These are phyloP conservation scores for Argynnis bischoffii DNA, from an alignment of 2,888 invertebrate species.

Conservation along the genomic window DNA sequence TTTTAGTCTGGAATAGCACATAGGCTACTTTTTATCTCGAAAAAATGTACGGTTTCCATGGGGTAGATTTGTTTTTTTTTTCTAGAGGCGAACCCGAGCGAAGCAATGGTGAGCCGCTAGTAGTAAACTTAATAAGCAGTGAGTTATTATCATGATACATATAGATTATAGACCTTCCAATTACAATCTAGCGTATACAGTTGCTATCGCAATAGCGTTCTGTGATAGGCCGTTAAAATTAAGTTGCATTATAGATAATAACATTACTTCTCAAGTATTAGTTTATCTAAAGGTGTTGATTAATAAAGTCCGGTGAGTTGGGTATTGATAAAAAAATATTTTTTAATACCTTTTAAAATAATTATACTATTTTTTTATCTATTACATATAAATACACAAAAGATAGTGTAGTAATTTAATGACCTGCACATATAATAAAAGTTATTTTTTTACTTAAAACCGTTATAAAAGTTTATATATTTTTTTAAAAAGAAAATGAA, in stretches of 20 bases:
- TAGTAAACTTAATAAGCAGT: too few relatives aligned
- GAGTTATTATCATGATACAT: background rate
- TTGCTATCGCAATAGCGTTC: conserved; percentile 38
- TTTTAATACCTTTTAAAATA: background rate
- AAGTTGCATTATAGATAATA: conserved; percentile 38
- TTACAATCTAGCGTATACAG: background rate
- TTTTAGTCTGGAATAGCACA: too few relatives aligned
- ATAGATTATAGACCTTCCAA: background rate
- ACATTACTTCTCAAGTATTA: conserved; percentile 46
- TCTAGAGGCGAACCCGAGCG: too few relatives aligned
- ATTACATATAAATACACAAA: background rate
- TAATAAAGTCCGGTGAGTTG: conserved; percentile 53
- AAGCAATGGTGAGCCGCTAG: too few relatives aligned
- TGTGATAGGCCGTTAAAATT: conserved; percentile 38
- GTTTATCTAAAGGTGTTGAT: conserved; percentile 58
- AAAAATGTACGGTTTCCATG: too few relatives aligned
- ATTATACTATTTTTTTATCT: background rate
- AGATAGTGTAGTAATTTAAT: background rate
- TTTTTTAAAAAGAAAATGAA: conserved; percentile 37
- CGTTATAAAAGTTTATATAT: background rate
- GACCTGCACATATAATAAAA: background rate
- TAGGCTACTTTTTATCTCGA: too few relatives aligned
- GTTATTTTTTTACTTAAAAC: background rate
- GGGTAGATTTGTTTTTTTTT: too few relatives aligned
- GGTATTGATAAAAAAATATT: conserved; percentile 2